These are phyloP conservation scores for Andricus curvator DNA, from an alignment of 2,888 invertebrate genomes.

Conservation along the genomic window DNA sequence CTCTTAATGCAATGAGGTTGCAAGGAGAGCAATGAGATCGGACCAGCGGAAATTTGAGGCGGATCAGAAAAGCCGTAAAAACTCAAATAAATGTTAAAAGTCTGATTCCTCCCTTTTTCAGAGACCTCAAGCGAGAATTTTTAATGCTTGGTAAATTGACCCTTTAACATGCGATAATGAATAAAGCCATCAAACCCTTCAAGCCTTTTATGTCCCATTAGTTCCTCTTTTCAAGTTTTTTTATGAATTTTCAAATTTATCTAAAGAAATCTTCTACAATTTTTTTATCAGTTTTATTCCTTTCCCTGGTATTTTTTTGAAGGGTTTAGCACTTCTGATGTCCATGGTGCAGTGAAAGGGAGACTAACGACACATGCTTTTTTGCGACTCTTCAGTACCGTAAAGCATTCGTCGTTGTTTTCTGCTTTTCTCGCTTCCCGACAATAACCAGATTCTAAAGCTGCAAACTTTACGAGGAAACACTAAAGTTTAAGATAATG, in stretches of 20 bases:
- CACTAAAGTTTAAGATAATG: background rate
- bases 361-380: conserved; percentile 4
- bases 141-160: background rate
- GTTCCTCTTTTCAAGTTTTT: background rate
- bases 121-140: conserved; percentile 2
- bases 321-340: background rate
- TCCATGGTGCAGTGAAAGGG: background rate
- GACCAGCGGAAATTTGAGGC: conserved; percentile 43
- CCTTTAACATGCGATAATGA: background rate
- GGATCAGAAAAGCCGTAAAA: conserved; percentile 45
- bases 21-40: conserved; percentile 48
- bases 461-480: conserved; percentile 3
- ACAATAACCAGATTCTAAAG: conserved; percentile 22
- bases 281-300: too few relatives aligned
- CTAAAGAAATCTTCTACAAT: too few relatives aligned
- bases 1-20: conserved; percentile 52
- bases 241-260: too few relatives aligned
- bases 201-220: too few relatives aligned
- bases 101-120: background rate
- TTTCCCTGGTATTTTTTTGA: background rate
- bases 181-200: background rate
- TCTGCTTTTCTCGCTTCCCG: conserved; percentile 8
- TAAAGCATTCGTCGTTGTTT: conserved; percentile 13
- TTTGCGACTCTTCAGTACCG: background rate
- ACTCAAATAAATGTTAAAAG: background rate